phyloP scores from a whole-genome alignment of 2,113 vertebrate genomes.

The Pangasianodon hypophthalmus region DNA sequence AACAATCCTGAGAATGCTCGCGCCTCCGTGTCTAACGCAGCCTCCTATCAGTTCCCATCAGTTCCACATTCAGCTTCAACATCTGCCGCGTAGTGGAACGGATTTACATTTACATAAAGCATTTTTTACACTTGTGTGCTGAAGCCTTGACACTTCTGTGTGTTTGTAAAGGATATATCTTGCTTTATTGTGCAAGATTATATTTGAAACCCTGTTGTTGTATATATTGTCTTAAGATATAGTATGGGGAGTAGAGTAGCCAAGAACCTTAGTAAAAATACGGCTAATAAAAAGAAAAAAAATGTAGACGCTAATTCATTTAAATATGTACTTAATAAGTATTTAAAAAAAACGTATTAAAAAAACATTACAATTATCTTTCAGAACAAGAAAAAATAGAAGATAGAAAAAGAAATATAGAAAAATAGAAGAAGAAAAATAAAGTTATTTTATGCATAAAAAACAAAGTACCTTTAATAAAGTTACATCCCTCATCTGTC shows the following conservation, averaged over 20 bases:
- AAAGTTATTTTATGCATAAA: no score
- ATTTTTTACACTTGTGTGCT: background rate
- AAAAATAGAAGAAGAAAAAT: background rate
- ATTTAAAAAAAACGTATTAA: background rate
- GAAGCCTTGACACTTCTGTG: background rate
- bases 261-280: background rate
- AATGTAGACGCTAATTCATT: background rate
- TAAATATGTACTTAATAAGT: background rate
- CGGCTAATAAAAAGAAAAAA: no score
- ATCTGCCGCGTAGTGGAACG: constrained; percentile 60
- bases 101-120: constrained; percentile 31
- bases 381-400: background rate
- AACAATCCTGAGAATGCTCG: constrained; percentile 66
- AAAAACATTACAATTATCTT: background rate
- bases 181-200: background rate
- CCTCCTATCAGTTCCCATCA: constrained; percentile 37
- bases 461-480: background rate
- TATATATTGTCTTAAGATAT: background rate
- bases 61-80: constrained; percentile 61
- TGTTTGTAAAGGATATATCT: background rate
- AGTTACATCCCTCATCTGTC: background rate
- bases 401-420: background rate
- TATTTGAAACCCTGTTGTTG: background rate
- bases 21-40: constrained; percentile 52
- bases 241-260: background rate